Evolutionary conservation across 2,888 invertebrate species (phyloP).

Genomic region (Morpho deidamia): DNA sequence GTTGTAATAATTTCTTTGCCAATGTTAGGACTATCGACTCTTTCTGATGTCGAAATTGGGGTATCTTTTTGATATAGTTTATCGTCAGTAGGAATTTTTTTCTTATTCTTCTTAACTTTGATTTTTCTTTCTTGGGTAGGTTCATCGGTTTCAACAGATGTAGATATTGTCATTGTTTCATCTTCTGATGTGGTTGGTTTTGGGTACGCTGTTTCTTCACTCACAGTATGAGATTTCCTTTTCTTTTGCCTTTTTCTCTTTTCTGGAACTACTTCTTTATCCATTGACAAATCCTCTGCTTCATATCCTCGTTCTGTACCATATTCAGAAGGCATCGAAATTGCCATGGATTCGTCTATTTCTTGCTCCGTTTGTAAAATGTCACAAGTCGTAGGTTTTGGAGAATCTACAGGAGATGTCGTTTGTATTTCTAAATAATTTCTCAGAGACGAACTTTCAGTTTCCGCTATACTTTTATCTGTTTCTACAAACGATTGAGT

Average conservation of each 20-base stretch:
- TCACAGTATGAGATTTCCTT: conserved; percentile 51
- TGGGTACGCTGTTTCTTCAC: conserved; percentile 64
- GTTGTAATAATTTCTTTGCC: conserved; percentile 68
- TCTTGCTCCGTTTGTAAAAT: conserved; percentile 23
- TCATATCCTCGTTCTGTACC: conserved; percentile 81
- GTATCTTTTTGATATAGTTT: conserved; percentile 27
- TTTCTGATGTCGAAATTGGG: conserved; percentile 28
- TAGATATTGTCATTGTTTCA: conserved; percentile 42
- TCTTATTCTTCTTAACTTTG: conserved; percentile 70
- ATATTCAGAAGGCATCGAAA: conserved; percentile 28
- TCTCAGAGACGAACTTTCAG: conserved; percentile 63
- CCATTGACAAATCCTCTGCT: conserved; percentile 81
- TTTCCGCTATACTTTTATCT: conserved; percentile 54
- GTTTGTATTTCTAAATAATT: conserved; percentile 62
- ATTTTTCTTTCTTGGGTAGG: conserved; percentile 38
- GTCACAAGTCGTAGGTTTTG: conserved; percentile 48
- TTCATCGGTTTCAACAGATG: conserved; percentile 46
- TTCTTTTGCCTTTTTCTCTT: conserved; percentile 75
- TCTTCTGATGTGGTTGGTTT: conserved; percentile 58
- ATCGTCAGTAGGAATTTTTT: conserved; percentile 62
- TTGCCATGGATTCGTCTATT: conserved; percentile 4
- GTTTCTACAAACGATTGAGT: conserved; percentile 43
- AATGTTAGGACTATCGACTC: conserved; percentile 58
- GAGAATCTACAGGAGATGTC: conserved; percentile 71
- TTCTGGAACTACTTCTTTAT: conserved; percentile 36